Evolutionary conservation across 2,113 vertebrate genomes (phyloP), one percentile per base, ranked within the genome.

Genomic region (Caranx ignobilis): DNA sequence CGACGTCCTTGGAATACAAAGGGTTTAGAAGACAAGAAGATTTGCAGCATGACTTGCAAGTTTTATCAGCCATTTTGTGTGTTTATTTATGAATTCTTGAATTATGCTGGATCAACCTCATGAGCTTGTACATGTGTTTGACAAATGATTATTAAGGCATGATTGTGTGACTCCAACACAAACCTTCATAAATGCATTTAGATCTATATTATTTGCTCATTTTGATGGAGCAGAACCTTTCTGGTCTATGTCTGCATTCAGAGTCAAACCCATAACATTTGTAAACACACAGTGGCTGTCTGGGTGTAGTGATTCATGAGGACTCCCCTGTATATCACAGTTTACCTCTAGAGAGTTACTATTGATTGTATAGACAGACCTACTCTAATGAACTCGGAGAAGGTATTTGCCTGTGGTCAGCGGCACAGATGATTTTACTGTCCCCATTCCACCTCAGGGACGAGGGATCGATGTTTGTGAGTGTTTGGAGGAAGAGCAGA

Each of bases 1-100:
- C 59, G 64, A 87, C 39, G 74, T 80, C 79, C 68, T n/a, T 45
- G 55, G 87, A 90, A 90, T 84, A 88, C 76, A 88, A 84, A 89
- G 47, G 59, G 64, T 81, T 85, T 52, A 47, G 68, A 64, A 75
- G 78, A 76, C 61, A 68, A 45, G 61, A 16, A 21, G 75, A 71
- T 76, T 64, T 83, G 64, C 80, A 75, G 60, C 81, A 85, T 84
- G 89, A 88, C 90, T 85, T 76, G 84, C 73, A 81, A 71, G 66
- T 83, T 79, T 81, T 19, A 89, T 61, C 73, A 85, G 75, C 45
- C 67, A 79, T 86, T 86, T 68, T 77, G 35, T 73, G 67, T 81
- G 84, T 88, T 86, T 87, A 77, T 70, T 76, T n/a, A 12, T 67
- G 72, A 86, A 66, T 87, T 84, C 41, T 47, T 72, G 56, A 79